Base-by-base conservation (phyloP, 2,888 invertebrate genomes). In the Stictocephala bisonia region DNA sequence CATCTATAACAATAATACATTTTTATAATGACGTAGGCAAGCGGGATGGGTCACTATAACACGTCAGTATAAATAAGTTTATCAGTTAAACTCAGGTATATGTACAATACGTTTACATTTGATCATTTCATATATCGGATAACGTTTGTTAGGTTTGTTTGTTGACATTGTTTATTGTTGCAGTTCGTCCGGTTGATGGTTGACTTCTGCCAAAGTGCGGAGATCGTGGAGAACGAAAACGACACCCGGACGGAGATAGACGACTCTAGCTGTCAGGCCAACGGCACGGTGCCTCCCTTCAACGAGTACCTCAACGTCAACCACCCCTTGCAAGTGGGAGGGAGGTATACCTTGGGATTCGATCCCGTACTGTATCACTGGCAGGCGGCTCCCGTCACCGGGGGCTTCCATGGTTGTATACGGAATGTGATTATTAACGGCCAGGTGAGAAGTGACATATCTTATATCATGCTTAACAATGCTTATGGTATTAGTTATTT, bases 231-330 rank as follows among this genome's bases (percentile, higher is more conserved):
- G 85, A 89, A 93, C 84, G 96, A 96, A 84, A 95, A 95, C 81
- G 95, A 95, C 31, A 91, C 92, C 11, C 92, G 93, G 2, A 93
- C 94, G 0, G 90, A 92, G 80, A 95, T 96, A 80, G 95, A 97
- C 82, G 93, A 93, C 79, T 90, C 92, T 48, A 91, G 92, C 13
- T 98, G 97, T 83, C 96, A 96, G 85, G 94, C 95, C 0, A 90
- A 91, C 76, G 95, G 95, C 26, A 90, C 90, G 15, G 94, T 97
- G 77, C 96, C 96, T 2, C 96, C 96, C 0, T 96, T 96, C 84
- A 96, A 94, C 83, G 96, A 96, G 85, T 97, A 96, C 84, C 87
- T 98, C 68, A 98, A 98, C 85, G 95, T 97, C 0, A 96, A 97
- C 84, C 91, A 96, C 0, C 96, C 97, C 0, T 86, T 98, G 67